Evolutionary conservation across 53 echinoderm and acorn worm species (phyloP).

Genomic region (Temnopleurus reevesii): DNA sequence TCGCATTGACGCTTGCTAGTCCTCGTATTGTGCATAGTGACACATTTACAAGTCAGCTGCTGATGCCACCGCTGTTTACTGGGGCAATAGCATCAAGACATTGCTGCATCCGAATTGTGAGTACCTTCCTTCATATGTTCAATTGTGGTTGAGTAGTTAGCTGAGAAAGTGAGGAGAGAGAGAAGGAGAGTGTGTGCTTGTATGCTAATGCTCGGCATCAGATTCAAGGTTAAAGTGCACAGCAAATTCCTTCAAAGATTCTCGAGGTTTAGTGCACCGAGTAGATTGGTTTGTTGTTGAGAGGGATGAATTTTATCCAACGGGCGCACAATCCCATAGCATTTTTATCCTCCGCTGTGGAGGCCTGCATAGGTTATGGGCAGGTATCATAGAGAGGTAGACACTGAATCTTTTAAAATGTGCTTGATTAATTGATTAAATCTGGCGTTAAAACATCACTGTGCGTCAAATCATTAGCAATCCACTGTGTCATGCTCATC

Average conservation of each 20-base stretch:
- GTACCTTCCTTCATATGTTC: background rate
- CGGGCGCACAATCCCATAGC: too few relatives aligned
- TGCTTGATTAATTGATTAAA: background rate
- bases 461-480: background rate
- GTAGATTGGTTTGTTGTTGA: too few relatives aligned
- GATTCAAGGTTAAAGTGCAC: background rate
- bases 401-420: too few relatives aligned
- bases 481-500: background rate
- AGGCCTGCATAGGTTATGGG: too few relatives aligned
- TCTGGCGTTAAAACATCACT: background rate
- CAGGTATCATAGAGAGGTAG: too few relatives aligned
- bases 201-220: background rate
- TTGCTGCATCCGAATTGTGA: constrained; percentile 23
- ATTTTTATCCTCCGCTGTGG: too few relatives aligned
- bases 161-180: background rate
- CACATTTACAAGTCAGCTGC: constrained; percentile 26
- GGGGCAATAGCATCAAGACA: constrained; percentile 28
- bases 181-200: background rate
- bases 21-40: constrained; percentile 28
- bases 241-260: background rate
- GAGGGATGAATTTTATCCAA: too few relatives aligned
- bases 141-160: background rate
- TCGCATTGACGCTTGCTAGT: background rate
- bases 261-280: background rate
- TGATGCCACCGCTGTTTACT: constrained; percentile 31